phyloP scores from a whole-genome alignment of 2,888 invertebrate species.

The Sminthurides aquaticus region DNA sequence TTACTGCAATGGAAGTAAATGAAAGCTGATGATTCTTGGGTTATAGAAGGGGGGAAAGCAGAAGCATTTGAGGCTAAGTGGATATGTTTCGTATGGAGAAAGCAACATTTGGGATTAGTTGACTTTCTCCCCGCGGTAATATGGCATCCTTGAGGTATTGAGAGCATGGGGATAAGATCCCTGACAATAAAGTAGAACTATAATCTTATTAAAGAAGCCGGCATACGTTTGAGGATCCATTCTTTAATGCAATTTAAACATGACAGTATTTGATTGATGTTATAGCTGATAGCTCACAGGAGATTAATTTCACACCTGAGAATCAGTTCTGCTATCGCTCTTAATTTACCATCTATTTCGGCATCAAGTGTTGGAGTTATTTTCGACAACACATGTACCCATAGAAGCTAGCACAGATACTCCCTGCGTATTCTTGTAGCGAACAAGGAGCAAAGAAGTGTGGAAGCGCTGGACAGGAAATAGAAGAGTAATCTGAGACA shows the following conservation, averaged over 20 bases:
- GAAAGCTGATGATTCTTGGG: neutral
- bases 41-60: neutral
- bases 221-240: neutral
- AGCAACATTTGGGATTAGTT: neutral
- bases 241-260: neutral
- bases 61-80: neutral
- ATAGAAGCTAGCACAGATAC: too few species aligned
- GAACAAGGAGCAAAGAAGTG: too few species aligned
- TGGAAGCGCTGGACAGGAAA: too few species aligned
- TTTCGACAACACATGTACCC: too few species aligned
- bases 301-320: neutral
- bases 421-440: too few species aligned
- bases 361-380: too few species aligned
- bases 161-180: too few species aligned
- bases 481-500: too few species aligned
- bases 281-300: neutral
- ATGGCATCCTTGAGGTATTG: too few species aligned
- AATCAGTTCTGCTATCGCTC: neutral
- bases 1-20: neutral
- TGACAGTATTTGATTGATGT: neutral
- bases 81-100: neutral
- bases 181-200: too few species aligned
- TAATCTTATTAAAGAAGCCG: neutral
- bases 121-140: too few species aligned
- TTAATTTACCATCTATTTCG: too few species aligned